A percentile compares a stretch with the other conserved stretches of the same genome.
phyloP scores from a whole-genome alignment of 1,140 invertebrate species.

The Bombus huntii region DNA sequence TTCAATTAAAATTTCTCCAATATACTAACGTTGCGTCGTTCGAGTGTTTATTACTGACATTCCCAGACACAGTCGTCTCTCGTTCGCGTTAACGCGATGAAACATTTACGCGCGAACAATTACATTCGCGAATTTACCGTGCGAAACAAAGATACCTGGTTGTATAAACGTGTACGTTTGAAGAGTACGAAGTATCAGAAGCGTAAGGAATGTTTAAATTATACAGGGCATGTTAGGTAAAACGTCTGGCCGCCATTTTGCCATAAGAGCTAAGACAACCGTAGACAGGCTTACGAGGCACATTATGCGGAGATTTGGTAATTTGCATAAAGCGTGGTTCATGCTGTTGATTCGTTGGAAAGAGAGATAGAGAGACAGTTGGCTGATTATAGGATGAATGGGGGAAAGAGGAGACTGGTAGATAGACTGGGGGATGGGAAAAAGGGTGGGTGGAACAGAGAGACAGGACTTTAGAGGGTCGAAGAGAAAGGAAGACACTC shows the following conservation, averaged over 20 bases:
- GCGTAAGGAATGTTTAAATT: conserved; percentile 46
- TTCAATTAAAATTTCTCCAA: not conserved
- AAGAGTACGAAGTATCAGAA: conserved; percentile 6
- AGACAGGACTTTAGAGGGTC: conserved; percentile 15
- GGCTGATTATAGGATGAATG: conserved; percentile 37
- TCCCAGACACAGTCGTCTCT: no score
- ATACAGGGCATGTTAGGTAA: conserved; percentile 5
- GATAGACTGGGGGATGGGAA: not conserved
- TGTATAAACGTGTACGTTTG: not conserved
- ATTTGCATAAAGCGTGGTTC: conserved; percentile 68
- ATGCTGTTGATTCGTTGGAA: conserved; percentile 40
- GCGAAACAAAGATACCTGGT: not conserved
- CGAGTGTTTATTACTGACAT: not conserved
- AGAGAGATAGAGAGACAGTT: conserved; percentile 42
- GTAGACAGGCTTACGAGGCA: conserved; percentile 66
- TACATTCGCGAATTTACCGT: not conserved
- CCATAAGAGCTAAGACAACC: conserved; percentile 66
- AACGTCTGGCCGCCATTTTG: conserved; percentile 53
- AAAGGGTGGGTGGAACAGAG: conserved; percentile 13
- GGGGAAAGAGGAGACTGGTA: not conserved
- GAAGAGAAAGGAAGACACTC: not conserved
- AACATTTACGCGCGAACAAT: conserved; percentile 10
- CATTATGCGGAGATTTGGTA: conserved; percentile 65
- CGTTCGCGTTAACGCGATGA: not conserved
- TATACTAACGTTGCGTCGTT: no score